These are phyloP conservation scores for Sander vitreus DNA, from an alignment of 2,113 vertebrate species.

Conservation along the genomic window DNA sequence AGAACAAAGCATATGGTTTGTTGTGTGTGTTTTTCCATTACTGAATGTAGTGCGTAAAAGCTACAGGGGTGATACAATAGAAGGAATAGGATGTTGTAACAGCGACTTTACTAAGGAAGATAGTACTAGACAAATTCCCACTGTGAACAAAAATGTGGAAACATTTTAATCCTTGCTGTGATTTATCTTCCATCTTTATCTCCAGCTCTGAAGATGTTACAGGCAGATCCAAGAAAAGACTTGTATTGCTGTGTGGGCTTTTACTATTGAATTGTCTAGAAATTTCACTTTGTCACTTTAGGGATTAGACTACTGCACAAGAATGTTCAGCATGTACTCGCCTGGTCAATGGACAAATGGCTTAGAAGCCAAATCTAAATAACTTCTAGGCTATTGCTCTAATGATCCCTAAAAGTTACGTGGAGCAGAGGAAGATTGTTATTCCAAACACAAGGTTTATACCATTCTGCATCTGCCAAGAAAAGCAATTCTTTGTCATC, in stretches of 20 bases:
- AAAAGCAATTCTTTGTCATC: constrained; percentile 24
- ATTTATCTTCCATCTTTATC: background rate
- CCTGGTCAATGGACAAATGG: constrained; percentile 52
- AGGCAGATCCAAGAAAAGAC: background rate
- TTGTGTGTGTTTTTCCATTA: background rate
- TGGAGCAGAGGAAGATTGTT: constrained; percentile 4
- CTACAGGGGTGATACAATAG: no score
- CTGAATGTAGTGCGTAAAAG: background rate
- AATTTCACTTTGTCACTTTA: constrained; percentile 33
- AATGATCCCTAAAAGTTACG: constrained; percentile 37
- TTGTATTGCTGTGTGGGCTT: background rate
- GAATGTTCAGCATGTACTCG: constrained; percentile 69
- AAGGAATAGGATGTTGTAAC: no score
- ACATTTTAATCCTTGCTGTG: background rate
- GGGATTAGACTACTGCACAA: constrained; percentile 50
- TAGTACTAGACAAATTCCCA: background rate
- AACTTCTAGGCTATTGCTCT: constrained; percentile 38
- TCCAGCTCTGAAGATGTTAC: background rate
- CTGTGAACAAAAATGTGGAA: background rate
- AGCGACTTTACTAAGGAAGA: background rate
- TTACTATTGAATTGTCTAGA: constrained; percentile 20
- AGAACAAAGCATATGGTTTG: constrained; percentile 8
- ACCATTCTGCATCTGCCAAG: constrained; percentile 2
- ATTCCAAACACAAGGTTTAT: constrained; percentile 10
- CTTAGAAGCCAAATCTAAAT: constrained; percentile 55